Base-by-base conservation (phyloP, 2,888 invertebrate species). In the Pollenia angustigena region DNA sequence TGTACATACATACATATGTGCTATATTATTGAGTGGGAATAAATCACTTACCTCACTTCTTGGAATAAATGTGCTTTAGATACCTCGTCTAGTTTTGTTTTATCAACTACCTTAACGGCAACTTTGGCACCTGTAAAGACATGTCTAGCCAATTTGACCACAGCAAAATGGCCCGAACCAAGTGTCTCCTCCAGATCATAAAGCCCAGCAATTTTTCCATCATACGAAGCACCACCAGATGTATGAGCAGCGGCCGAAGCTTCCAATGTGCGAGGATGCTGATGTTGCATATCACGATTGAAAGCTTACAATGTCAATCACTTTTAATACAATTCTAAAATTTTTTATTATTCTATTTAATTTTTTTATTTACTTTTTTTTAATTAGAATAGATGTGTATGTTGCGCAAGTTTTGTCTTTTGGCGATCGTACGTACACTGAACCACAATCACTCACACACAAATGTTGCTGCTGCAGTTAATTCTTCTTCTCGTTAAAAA, bases 121-220 rank as follows among this genome's bases (percentile, higher is more conserved):
- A 99, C 99, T 94, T 98, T 98, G 94, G 99, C 99, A 52, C 99
- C 99, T 75, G 99, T 99, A 94, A 99, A 99, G 83, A 99, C 99
- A 95, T 99, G 99, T 88, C 98, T 95, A 42, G 99, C 99, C 68
- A 89, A 64, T 82, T 89, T 99, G 64, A 99, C 99, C 88, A 99
- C 98, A 88, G 99, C 99, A 95, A 99, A 99, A 94, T 99, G 99
- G 87, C 99, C 99, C 86, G 98, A 97, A 68, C 99, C 99, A 82
- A 99, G 95, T 6, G 99, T 99, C 93, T 98, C 98, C 93, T 98
- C 97, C 92, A 99, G 95, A 94, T 99, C 99, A 94, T 99, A 99
- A 72, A 99, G 95, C 81, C 99, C 99, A 90, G 98, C 98, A 92
- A 98, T 98, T 95, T 98, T 97, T 88, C 97, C 96, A 94, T 97